Conservation (phyloP, 2,797 vertebrate species). For the Typhlichthys eigenmanni region DNA sequence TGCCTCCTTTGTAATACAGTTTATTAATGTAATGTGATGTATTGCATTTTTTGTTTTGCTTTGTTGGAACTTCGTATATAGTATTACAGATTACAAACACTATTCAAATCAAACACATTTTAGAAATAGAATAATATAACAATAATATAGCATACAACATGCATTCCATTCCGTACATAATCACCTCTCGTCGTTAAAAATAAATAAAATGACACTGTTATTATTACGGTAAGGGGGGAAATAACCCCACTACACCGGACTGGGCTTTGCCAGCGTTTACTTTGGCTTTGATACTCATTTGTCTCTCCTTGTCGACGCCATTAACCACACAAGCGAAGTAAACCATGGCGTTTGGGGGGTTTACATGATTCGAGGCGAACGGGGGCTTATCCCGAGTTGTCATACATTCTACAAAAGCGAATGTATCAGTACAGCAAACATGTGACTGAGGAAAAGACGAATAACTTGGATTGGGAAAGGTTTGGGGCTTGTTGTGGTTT, state of each 20-base stretch:
- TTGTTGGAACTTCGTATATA: neutral
- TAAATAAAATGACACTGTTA: too few species aligned
- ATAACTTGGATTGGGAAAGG: constrained; percentile 59
- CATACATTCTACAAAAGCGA: constrained; percentile 30
- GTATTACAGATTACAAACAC: too few species aligned
- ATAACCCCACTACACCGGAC: constrained; percentile 1
- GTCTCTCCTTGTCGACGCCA: constrained; percentile 78
- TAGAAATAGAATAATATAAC: too few species aligned
- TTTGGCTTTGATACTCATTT: constrained; percentile 75
- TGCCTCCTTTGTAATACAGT: too few species aligned
- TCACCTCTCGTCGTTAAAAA: too few species aligned
- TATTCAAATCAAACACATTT: too few species aligned
- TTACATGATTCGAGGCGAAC: constrained; percentile 50
- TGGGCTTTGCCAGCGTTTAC: constrained; percentile 71
- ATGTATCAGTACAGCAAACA: constrained; percentile 56
- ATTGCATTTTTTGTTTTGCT: neutral
- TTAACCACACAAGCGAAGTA: constrained; percentile 67
- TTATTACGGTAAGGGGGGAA: too few species aligned
- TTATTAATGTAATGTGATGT: constrained; percentile 9
- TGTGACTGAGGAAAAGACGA: constrained; percentile 59
- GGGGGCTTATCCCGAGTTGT: constrained; percentile 24
- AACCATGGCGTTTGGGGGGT: constrained; percentile 63
- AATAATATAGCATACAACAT: too few species aligned
- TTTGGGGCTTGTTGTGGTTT: constrained; percentile 74
- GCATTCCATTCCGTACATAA: too few species aligned